phyloP scores from a whole-genome alignment of 2,888 invertebrate genomes.

The Stenchaetothrips biformis region DNA sequence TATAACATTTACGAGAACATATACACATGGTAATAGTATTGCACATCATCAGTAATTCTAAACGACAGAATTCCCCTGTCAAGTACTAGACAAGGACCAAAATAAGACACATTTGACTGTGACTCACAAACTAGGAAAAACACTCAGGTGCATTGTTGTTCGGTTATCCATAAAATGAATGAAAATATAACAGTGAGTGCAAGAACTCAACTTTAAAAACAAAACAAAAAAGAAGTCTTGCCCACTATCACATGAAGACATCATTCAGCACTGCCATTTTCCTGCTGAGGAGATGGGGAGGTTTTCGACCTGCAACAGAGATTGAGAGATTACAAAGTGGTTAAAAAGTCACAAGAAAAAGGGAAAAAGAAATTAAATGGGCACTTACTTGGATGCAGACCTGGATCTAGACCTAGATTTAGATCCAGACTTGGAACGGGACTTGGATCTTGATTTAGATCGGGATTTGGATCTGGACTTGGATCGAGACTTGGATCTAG shows the following conservation, averaged over 20 bases:
- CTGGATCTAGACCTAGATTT: not conserved
- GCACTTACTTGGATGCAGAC: not conserved
- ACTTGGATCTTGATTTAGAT: not conserved
- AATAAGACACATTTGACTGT: slow-evolving; percentile 7
- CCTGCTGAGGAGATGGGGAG: not conserved
- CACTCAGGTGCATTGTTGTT: not conserved
- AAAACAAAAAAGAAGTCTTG: slow-evolving; percentile 13
- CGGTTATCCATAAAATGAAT: not conserved
- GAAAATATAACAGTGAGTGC: slow-evolving; percentile 16
- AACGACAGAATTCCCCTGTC: not conserved
- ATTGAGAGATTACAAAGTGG: not conserved
- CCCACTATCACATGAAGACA: not conserved
- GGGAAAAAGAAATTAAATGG: not conserved
- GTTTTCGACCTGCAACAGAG: not conserved
- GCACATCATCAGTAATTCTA: slow-evolving; percentile 1
- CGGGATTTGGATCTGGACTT: not conserved
- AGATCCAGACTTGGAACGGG: not conserved
- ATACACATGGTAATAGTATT: not conserved
- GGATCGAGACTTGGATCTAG: not conserved
- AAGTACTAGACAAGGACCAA: not conserved
- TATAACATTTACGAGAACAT: not conserved
- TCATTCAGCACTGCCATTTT: slow-evolving; percentile 1
- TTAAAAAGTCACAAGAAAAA: not conserved
- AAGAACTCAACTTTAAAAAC: slow-evolving; percentile 1
- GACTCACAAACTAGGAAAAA: slow-evolving; percentile 5